Percentiles rank a stretch among this genome's conserved stretches.
phyloP scores from a whole-genome alignment of 2,888 invertebrate species.

The Eilema caniola region DNA sequence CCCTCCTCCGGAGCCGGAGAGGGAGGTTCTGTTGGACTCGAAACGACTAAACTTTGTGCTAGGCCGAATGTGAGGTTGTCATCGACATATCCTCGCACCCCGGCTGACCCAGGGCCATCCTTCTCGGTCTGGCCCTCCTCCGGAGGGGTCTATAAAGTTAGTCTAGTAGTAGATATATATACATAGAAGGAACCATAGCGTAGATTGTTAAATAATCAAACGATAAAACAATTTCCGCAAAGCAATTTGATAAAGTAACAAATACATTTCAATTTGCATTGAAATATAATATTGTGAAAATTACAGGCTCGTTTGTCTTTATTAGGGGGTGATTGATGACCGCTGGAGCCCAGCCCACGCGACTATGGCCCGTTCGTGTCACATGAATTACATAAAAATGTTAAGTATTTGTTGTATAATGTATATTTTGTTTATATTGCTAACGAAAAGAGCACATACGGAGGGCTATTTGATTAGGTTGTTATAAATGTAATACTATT shows the following conservation, averaged over 20 bases:
- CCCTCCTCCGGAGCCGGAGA: no score
- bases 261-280: slow-evolving; percentile 10
- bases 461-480: no score
- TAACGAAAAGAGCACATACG: neutral
- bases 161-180: no score
- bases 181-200: no score
- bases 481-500: no score
- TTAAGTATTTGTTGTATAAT: neutral
- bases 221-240: neutral
- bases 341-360: neutral
- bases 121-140: no score
- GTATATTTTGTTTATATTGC: neutral
- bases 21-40: no score
- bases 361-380: neutral
- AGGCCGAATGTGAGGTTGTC: no score
- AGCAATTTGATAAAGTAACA: slow-evolving; percentile 8
- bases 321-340: slow-evolving; percentile 16
- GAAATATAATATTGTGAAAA: slow-evolving; percentile 7
- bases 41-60: no score
- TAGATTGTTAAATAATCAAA: neutral
- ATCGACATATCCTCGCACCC: no score
- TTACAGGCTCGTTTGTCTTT: slow-evolving; percentile 6
- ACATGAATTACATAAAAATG: neutral
- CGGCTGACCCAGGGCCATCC: no score
- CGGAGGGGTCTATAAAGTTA: no score